Conservation (phyloP, 2,797 vertebrate genomes). For the Arrhamphus sclerolepis region DNA sequence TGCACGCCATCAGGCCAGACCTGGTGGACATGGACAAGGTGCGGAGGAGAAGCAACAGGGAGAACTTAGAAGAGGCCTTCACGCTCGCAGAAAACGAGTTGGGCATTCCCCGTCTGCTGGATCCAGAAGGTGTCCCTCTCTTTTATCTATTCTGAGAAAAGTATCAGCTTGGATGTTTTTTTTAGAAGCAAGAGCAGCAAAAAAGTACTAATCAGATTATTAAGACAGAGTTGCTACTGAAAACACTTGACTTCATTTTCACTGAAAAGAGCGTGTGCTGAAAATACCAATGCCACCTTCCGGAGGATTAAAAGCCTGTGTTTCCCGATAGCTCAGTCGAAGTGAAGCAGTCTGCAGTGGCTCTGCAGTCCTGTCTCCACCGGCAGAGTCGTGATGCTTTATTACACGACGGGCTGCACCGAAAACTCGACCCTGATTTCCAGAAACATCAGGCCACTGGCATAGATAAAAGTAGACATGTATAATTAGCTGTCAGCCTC, state of each 20-base stretch:
- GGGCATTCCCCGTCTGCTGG: conserved; percentile 94
- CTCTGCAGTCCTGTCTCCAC: conserved; percentile 54
- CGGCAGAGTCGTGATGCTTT: conserved; percentile 45
- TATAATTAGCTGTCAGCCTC: conserved; percentile 53
- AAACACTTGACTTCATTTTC: not conserved
- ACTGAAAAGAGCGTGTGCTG: not conserved
- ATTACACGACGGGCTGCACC: conserved; percentile 37
- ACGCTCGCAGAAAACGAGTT: conserved; percentile 91
- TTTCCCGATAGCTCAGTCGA: conserved; percentile 17
- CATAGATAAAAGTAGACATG: conserved; percentile 50
- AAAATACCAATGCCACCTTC: conserved; percentile 9
- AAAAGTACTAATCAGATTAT: no score
- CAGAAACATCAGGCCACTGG: conserved; percentile 45
- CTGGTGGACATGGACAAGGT: conserved; percentile 92
- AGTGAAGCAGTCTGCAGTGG: conserved; percentile 52
- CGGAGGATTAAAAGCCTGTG: not conserved
- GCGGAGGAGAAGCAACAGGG: conserved; percentile 84
- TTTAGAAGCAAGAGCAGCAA: conserved; percentile 1
- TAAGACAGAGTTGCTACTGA: conserved; percentile 1
- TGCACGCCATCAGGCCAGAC: conserved; percentile 93
- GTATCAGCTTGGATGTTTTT: no score
- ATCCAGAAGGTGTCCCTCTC: conserved; percentile 90
- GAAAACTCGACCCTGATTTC: conserved; percentile 44
- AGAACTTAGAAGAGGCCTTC: conserved; percentile 96
- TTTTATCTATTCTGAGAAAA: conserved; percentile 1